Percentiles rank a stretch among this genome's conserved stretches.
Evolutionary conservation across 2,797 vertebrate species (phyloP).

Genomic region (Squalus acanthias): DNA sequence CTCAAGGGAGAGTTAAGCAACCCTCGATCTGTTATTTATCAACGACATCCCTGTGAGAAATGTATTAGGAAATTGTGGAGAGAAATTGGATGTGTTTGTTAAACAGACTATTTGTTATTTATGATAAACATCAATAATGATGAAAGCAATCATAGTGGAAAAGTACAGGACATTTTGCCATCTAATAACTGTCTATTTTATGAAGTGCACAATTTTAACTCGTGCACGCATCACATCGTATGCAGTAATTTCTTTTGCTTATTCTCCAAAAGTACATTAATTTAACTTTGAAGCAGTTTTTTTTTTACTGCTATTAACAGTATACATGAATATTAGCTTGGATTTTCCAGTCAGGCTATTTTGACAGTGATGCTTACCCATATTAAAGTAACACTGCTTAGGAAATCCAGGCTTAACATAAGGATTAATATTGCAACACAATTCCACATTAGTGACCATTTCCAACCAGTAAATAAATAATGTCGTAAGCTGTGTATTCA

Average conservation of each 20-base stretch:
- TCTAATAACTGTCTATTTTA: not conserved
- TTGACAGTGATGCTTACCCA: not conserved
- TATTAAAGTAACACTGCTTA: not conserved
- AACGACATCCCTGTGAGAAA: not conserved
- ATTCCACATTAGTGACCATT: not conserved
- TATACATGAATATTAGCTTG: not conserved
- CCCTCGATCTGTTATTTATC: not conserved
- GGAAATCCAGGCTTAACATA: not conserved
- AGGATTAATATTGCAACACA: not conserved
- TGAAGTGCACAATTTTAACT: not conserved
- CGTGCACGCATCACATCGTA: not conserved
- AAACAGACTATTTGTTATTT: not conserved
- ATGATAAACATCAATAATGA: not conserved
- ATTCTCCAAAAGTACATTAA: not conserved
- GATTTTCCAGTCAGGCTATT: not conserved
- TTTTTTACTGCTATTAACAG: not conserved
- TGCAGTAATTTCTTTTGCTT: not conserved
- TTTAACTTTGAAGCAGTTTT: not conserved
- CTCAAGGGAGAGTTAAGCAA: not conserved
- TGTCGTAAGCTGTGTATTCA: not conserved
- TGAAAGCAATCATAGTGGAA: not conserved
- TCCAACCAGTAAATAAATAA: not conserved
- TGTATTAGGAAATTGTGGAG: not conserved
- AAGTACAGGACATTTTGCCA: not conserved
- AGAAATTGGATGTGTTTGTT: not conserved